These are phyloP conservation scores for Rhombomys opimus DNA, from an alignment of 2,113 vertebrate genomes.

Conservation along the genomic window DNA sequence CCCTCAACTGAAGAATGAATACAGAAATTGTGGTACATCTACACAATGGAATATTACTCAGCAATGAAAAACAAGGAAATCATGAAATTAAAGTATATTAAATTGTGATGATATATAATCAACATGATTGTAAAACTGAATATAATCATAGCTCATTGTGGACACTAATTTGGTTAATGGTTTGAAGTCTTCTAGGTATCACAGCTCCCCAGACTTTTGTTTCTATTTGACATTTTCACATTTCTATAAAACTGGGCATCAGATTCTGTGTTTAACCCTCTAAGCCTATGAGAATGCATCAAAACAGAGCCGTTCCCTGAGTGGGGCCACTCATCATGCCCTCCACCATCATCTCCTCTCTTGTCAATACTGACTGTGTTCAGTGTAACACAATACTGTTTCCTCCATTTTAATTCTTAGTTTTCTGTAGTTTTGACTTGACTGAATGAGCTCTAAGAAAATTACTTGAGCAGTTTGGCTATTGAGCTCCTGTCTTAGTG, in stretches of 20 bases:
- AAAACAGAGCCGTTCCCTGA: neutral
- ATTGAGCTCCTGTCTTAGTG: neutral
- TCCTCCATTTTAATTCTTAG: neutral
- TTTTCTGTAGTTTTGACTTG: neutral
- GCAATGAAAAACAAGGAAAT: too few species aligned
- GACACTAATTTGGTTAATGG: neutral
- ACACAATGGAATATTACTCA: too few species aligned
- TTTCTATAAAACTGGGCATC: neutral
- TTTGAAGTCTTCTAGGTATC: neutral
- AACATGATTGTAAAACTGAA: neutral
- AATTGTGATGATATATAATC: neutral
- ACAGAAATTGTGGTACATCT: too few species aligned
- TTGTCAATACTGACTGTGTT: neutral
- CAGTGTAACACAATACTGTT: neutral
- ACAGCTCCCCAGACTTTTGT: neutral
- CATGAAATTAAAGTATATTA: neutral
- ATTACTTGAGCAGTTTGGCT: neutral
- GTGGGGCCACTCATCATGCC: neutral
- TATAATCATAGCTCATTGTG: neutral
- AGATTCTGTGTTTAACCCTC: neutral
- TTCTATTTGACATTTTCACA: neutral
- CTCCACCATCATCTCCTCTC: neutral
- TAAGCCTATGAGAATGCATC: neutral
- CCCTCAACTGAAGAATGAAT: too few species aligned
- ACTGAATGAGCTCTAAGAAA: slow-evolving; percentile 25